These are phyloP conservation scores for Artibeus jamaicensis DNA, from an alignment of 2,797 vertebrate species.

Conservation along the genomic window DNA sequence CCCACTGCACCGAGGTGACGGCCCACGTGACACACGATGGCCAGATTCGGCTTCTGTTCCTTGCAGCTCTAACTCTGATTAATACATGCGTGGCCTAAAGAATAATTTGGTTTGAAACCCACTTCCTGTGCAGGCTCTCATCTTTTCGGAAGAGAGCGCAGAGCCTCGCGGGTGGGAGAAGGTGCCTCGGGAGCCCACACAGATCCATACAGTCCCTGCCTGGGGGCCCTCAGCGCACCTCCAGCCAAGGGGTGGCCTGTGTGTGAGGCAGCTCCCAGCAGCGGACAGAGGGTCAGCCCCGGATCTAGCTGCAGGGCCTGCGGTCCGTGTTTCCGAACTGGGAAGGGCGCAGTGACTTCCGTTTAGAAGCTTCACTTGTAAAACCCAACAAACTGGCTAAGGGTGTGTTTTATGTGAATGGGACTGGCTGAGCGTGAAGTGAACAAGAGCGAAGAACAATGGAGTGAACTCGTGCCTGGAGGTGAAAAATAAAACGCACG, in stretches of 20 bases:
- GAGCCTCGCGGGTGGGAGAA: neutral
- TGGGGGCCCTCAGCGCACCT: neutral
- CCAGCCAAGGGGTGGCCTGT: neutral
- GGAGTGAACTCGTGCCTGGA: neutral
- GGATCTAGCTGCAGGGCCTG: neutral
- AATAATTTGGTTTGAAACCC: neutral
- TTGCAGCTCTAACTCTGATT: neutral
- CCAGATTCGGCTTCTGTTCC: neutral
- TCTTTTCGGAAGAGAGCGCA: neutral
- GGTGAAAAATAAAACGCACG: neutral
- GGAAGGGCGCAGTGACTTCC: constrained; percentile 32
- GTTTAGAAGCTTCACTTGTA: neutral
- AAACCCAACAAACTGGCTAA: neutral
- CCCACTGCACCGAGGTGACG: neutral
- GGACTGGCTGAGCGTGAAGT: constrained; percentile 44
- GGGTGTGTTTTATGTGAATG: neutral
- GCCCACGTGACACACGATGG: fast-evolving
- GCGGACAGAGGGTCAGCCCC: neutral
- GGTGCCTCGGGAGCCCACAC: neutral
- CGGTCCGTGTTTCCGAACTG: neutral
- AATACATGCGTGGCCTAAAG: neutral
- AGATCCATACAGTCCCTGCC: neutral
- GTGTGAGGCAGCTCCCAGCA: neutral
- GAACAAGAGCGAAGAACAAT: neutral
- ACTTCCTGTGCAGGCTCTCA: neutral